Base-by-base conservation (phyloP, 37 sponge, comb jelly and placozoan species). In the Agelas oroides region DNA sequence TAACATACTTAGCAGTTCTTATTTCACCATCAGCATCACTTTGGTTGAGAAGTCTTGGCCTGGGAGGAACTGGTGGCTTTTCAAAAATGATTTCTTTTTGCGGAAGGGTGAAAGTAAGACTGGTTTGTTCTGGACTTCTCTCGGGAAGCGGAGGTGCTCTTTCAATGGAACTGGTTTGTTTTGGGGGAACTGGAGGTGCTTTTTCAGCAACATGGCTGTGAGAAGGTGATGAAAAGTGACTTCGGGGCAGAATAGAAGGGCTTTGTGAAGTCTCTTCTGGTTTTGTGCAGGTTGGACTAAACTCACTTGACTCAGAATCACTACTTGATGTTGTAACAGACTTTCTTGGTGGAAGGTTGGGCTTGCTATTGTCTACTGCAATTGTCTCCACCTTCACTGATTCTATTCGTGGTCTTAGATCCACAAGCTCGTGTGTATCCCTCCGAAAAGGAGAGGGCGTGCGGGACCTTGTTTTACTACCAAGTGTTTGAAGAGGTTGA, bases 41-140 rank as follows among this genome's bases (percentile, higher is more conserved):
- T 57, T 33, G 60, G 24, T 24, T 12, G 0, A 86, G 80, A 52
- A 78, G 64, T 63, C 20, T 77, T 17, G 87, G 79, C 25, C 37
- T 70, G 2, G 87, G 79, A 59, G 87, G 73, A 17, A 71, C 53
- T 0, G 71, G 79, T 23, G 77, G 77, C 24, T 31, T 76, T 35
- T 76, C 25, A 35, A 85, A 85, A 24, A 56, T 24, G 31, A 77
- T 59, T 59, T 77, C 70, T 21, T 58, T 38, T 56, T 21, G 20
- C 20, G 87, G 79, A 8, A 86, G 73, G 24, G 34, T 23, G 17
- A 72, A 8, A 2, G 63, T 86, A 37, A 78, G 61, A 19, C 28
- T n/a, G 3, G 70, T 41, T 19, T 60, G 54, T 16, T 41, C 53
- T 71, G 32, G 21, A 15, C 33, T 34, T 33, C 25, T 6, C n/a